These are phyloP conservation scores for Brachypalpus laphriformis DNA, from an alignment of 2,888 invertebrate species.

Conservation along the genomic window DNA sequence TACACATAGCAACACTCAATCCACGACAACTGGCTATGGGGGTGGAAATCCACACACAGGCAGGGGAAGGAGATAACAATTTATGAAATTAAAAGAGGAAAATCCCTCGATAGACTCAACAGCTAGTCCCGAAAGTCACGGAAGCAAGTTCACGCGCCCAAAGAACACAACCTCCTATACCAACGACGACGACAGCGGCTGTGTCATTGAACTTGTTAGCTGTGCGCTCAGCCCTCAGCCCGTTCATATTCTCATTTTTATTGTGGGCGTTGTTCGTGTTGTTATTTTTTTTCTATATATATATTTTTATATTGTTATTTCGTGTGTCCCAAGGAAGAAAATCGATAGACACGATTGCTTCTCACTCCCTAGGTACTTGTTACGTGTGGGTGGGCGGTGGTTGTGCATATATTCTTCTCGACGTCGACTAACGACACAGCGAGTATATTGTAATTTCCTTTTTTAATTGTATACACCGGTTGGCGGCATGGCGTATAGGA, in stretches of 20 bases:
- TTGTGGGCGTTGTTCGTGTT: conserved; percentile 58
- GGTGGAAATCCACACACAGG: background rate
- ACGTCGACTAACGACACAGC: background rate
- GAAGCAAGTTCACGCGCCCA: conserved; percentile 48
- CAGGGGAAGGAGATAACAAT: background rate
- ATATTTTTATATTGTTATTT: conserved; percentile 31
- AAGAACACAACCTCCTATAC: background rate
- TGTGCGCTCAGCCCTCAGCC: conserved; percentile 4
- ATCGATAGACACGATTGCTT: conserved; percentile 49
- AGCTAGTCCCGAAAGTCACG: conserved; percentile 48
- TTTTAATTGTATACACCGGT: conserved; percentile 49
- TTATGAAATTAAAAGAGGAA: conserved; percentile 21
- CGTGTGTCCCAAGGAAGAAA: conserved; percentile 32
- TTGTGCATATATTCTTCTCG: conserved; percentile 10
- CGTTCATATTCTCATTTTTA: conserved; percentile 30
- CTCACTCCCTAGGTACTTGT: conserved; percentile 29
- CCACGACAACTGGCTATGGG: background rate
- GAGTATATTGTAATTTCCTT: conserved; percentile 28
- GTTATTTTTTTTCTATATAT: conserved; percentile 12
- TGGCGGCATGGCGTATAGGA: conserved; percentile 16
- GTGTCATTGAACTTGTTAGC: conserved; percentile 55
- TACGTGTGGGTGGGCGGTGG: conserved; percentile 30
- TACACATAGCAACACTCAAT: conserved; percentile 31
- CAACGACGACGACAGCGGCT: background rate
- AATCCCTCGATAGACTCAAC: conserved; percentile 29